Percentiles rank a stretch among this genome's conserved stretches.
These are phyloP conservation scores for Callorhinus ursinus DNA, from an alignment of 2,113 vertebrate species.

Conservation along the genomic window DNA sequence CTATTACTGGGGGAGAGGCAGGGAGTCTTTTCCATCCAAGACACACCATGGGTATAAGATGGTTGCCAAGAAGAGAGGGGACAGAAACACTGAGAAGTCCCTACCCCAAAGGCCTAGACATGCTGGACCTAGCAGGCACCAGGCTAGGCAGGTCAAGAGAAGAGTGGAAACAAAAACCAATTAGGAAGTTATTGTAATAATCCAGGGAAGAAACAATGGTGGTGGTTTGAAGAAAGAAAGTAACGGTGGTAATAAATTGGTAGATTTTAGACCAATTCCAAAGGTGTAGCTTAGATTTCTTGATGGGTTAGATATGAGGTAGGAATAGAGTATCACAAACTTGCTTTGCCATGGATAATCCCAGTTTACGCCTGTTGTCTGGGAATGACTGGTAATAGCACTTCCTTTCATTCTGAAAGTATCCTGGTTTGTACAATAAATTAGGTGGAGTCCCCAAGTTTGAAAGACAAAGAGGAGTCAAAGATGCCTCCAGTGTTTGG, in stretches of 20 bases:
- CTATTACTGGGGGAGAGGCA: not conserved
- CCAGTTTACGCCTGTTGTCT: not conserved
- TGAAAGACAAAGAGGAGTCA: not conserved
- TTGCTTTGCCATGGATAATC: not conserved
- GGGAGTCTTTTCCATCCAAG: not conserved
- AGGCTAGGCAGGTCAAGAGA: not conserved
- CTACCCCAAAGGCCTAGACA: not conserved
- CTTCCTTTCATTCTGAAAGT: constrained; percentile 7
- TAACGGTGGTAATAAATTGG: not conserved
- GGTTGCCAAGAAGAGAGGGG: not conserved
- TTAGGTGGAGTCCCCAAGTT: not conserved
- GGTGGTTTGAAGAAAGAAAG: not conserved
- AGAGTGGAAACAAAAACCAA: not conserved
- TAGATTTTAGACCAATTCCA: not conserved
- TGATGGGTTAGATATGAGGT: not conserved
- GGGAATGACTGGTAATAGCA: not conserved
- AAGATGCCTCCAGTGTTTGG: not conserved
- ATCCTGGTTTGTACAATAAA: not conserved
- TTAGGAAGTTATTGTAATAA: not conserved
- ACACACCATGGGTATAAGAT: not conserved
- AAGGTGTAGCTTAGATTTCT: not conserved
- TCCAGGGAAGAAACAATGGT: not conserved
- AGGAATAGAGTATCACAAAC: not conserved
- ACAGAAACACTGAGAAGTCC: not conserved
- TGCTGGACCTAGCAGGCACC: not conserved